These are phyloP conservation scores for Sebastes oblongus DNA, from an alignment of 2,797 vertebrate species.

Conservation along the genomic window DNA sequence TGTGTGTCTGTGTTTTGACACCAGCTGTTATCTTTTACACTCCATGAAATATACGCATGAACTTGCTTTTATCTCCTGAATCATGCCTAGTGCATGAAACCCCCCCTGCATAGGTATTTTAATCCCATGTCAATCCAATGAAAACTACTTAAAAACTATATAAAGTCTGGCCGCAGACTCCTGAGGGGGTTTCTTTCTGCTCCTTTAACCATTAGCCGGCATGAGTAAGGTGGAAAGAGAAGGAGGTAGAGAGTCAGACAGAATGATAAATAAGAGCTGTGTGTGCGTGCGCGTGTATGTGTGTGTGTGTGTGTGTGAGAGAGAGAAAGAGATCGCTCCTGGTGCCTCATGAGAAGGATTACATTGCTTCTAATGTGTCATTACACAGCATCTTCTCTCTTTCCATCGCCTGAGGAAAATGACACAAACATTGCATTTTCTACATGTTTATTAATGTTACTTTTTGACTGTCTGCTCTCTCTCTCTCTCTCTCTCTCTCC, in stretches of 20 bases:
- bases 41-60: accelerated
- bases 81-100: background rate
- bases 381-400: background rate
- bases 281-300: background rate
- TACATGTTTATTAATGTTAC: slow-evolving; percentile 12
- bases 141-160: background rate
- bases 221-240: background rate
- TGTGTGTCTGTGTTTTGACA: background rate
- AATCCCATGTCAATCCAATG: background rate
- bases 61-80: background rate
- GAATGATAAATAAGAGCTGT: slow-evolving; percentile 3
- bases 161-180: background rate
- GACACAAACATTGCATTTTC: background rate
- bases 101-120: background rate
- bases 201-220: slow-evolving; percentile 14
- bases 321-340: background rate
- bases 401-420: slow-evolving; percentile 5
- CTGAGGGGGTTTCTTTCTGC: slow-evolving; percentile 12
- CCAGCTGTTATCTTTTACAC: background rate
- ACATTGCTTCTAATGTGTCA: slow-evolving; percentile 3
- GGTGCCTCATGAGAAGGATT: background rate
- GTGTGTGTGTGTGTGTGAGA: no score
- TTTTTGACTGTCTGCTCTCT: background rate
- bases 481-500: background rate
- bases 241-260: background rate